A percentile compares a stretch with the other conserved stretches of the same genome.
These are phyloP conservation scores for Electrophaes corylata DNA, from an alignment of 2,888 invertebrate genomes.

Conservation along the genomic window DNA sequence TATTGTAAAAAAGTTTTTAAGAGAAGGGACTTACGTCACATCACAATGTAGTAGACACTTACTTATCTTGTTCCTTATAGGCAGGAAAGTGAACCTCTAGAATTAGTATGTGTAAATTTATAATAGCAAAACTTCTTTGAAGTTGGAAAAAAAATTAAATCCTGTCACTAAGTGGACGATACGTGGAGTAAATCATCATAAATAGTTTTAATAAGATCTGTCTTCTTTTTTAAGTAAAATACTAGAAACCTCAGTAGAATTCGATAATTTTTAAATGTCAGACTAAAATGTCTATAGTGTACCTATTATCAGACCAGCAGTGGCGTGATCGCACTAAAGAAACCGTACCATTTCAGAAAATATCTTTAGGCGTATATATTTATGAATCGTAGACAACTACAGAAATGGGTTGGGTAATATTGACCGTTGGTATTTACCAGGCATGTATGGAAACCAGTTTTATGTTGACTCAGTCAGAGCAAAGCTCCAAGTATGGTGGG, in stretches of 20 bases:
- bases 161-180: too few relatives aligned
- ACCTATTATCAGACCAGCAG: conserved; percentile 15
- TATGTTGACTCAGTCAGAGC: conserved; percentile 31
- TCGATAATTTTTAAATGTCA: conserved; percentile 2
- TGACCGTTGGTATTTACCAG: conserved; percentile 27
- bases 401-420: conserved; percentile 29
- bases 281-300: neutral
- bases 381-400: conserved; percentile 17
- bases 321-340: conserved; percentile 22
- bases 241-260: neutral
- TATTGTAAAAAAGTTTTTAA: conserved; percentile 14
- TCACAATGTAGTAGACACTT: neutral
- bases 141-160: too few relatives aligned
- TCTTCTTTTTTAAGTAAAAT: too few relatives aligned
- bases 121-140: too few relatives aligned
- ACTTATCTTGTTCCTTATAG: too few relatives aligned
- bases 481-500: conserved; percentile 22
- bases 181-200: too few relatives aligned
- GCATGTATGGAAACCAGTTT: conserved; percentile 29
- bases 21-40: neutral
- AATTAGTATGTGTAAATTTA: too few relatives aligned
- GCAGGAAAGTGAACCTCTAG: too few relatives aligned
- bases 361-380: conserved; percentile 5
- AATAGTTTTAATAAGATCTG: too few relatives aligned
- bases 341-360: conserved; percentile 15